Percentiles rank a stretch among this genome's conserved stretches.
Evolutionary conservation across 2,797 vertebrate genomes (phyloP).

Genomic region (Chelon labrosus): DNA sequence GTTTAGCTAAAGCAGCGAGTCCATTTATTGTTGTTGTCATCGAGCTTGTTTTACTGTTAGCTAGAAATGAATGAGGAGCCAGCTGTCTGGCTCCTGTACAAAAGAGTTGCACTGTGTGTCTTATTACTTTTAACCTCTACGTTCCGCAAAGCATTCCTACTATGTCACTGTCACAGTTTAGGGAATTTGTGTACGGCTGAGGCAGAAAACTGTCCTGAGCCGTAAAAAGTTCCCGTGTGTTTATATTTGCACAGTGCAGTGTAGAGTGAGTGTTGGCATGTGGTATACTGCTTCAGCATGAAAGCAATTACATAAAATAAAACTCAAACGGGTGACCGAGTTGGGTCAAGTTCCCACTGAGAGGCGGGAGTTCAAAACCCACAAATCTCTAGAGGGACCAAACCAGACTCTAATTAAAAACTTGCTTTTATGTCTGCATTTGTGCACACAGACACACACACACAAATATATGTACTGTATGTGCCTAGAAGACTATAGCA

Average conservation of each 20-base stretch:
- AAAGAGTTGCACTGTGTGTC: constrained; percentile 32
- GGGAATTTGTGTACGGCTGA: constrained; percentile 13
- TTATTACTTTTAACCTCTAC: constrained; percentile 39
- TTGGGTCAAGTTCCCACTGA: constrained; percentile 64
- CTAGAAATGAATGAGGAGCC: constrained; percentile 38
- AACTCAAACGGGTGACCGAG: constrained; percentile 64
- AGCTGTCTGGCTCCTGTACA: constrained; percentile 41
- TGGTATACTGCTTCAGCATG: constrained; percentile 39
- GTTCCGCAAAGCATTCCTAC: constrained; percentile 26
- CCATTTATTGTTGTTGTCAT: constrained; percentile 15
- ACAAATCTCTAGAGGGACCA: constrained; percentile 66
- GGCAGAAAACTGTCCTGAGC: constrained; percentile 16
- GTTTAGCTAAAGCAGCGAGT: neutral
- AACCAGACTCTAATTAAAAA: constrained; percentile 74
- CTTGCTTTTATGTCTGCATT: constrained; percentile 52
- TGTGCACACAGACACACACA: constrained; percentile 24
- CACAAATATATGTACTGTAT: neutral
- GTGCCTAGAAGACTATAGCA: constrained; percentile 25
- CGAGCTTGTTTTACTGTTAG: constrained; percentile 48
- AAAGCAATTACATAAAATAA: constrained; percentile 67
- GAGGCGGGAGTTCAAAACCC: constrained; percentile 57
- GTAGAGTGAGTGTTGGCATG: constrained; percentile 35
- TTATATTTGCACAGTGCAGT: constrained; percentile 32
- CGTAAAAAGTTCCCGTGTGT: constrained; percentile 15
- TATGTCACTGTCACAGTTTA: constrained; percentile 43